Conservation (phyloP, 2,797 vertebrate species). For the Synaphobranchus kaupii region DNA sequence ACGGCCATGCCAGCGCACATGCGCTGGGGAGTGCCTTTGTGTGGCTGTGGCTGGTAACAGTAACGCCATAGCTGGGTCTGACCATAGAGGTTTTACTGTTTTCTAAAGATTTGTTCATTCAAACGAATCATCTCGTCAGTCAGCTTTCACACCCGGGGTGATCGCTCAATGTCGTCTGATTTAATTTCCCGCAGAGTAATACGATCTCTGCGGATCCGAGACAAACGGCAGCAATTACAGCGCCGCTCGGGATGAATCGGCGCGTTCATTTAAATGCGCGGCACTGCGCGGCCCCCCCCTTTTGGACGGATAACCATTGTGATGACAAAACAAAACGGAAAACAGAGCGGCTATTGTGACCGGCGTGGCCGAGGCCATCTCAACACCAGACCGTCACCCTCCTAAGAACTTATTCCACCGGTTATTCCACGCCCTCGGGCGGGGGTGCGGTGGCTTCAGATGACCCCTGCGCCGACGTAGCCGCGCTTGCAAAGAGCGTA, state of each 20-base stretch:
- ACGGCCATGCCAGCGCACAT: slow-evolving; percentile 35
- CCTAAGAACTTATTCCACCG: background rate
- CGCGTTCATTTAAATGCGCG: slow-evolving; percentile 45
- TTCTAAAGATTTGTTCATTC: slow-evolving; percentile 70
- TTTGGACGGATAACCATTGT: background rate
- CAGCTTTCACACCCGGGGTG: slow-evolving; percentile 47
- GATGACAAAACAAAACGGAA: slow-evolving; percentile 1
- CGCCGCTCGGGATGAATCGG: slow-evolving; percentile 59
- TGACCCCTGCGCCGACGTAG: background rate
- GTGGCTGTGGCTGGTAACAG: slow-evolving; percentile 33
- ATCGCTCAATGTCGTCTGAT: slow-evolving; percentile 69
- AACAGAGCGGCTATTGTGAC: background rate
- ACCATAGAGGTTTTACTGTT: slow-evolving; percentile 58
- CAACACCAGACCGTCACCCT: background rate
- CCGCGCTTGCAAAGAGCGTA: background rate
- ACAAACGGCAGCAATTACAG: slow-evolving; percentile 67
- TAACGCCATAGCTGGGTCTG: background rate
- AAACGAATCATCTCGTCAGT: slow-evolving; percentile 49
- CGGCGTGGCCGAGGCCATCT: background rate
- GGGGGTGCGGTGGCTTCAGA: background rate
- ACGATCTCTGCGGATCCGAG: slow-evolving; percentile 62
- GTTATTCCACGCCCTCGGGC: background rate
- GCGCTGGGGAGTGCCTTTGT: slow-evolving; percentile 40
- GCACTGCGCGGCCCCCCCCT: background rate
- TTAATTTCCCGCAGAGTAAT: slow-evolving; percentile 68